These are phyloP conservation scores for Hycleus cichorii DNA, from an alignment of 1,140 invertebrate genomes.

Conservation along the genomic window DNA sequence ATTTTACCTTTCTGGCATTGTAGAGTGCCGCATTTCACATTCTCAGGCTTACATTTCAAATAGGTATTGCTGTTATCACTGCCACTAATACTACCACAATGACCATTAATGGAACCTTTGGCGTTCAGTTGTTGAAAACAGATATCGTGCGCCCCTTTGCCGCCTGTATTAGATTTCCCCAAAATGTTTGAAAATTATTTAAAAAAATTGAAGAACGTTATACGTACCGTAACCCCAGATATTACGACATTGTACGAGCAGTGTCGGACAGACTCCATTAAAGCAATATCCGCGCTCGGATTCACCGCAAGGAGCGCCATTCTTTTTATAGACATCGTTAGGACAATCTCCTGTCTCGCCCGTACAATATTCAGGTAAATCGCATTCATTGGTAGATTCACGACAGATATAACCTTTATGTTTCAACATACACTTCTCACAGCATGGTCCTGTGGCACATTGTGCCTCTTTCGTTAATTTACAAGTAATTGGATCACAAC, in stretches of 20 bases:
- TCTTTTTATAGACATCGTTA: conserved; percentile 79
- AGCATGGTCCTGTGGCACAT: conserved; percentile 88
- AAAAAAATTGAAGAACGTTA: background rate
- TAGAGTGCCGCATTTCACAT: conserved; percentile 80
- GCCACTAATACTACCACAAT: conserved; percentile 72
- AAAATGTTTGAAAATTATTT: background rate
- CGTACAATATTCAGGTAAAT: conserved; percentile 86
- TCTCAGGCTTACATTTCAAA: conserved; percentile 79
- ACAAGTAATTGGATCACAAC: conserved; percentile 93
- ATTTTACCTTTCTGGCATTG: conserved; percentile 82
- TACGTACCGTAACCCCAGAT: conserved; percentile 73
- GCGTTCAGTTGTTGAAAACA: conserved; percentile 93
- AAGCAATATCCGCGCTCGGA: conserved; percentile 71
- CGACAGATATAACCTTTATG: conserved; percentile 72
- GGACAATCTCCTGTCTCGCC: conserved; percentile 84
- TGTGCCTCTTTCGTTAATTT: conserved; percentile 83
- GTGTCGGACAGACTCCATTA: conserved; percentile 82
- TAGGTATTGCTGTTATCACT: conserved; percentile 55
- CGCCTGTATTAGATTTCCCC: conserved; percentile 43
- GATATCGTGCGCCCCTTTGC: conserved; percentile 66
- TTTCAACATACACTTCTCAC: conserved; percentile 65
- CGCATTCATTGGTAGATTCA: conserved; percentile 81
- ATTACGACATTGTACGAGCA: conserved; percentile 76
- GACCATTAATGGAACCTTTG: conserved; percentile 85
- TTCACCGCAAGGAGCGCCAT: conserved; percentile 64